Conservation (phyloP, 1,140 invertebrate genomes). For the Aphaenogaster floridana region DNA sequence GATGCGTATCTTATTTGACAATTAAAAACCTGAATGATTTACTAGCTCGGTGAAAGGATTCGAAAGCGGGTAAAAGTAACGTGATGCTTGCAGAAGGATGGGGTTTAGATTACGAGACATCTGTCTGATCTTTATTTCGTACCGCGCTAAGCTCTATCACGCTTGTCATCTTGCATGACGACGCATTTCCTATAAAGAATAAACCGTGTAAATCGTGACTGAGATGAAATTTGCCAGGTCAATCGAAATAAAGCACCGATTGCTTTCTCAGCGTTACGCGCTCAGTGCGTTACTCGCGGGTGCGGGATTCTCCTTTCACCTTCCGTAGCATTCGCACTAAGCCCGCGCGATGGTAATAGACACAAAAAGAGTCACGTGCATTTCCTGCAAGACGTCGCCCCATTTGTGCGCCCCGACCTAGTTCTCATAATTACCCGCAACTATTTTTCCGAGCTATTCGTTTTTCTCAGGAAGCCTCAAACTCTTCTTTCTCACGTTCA, state of each 20-base stretch:
- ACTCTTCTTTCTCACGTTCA: constrained; percentile 42
- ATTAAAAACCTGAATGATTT: constrained; percentile 53
- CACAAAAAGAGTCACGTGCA: constrained; percentile 25
- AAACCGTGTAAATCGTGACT: constrained; percentile 29
- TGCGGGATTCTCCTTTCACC: constrained; percentile 82
- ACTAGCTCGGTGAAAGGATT: constrained; percentile 62
- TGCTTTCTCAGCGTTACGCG: constrained; percentile 74
- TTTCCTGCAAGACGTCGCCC: constrained; percentile 33
- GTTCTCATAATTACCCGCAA: constrained; percentile 55
- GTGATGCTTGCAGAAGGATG: not conserved
- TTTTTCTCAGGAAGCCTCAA: constrained; percentile 16
- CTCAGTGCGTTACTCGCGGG: constrained; percentile 51
- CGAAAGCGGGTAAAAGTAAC: constrained; percentile 59
- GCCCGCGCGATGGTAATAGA: constrained; percentile 41
- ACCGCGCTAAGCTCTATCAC: not conserved
- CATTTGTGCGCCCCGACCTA: constrained; percentile 14
- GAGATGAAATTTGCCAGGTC: constrained; percentile 42
- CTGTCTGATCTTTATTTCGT: not conserved
- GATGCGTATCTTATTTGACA: constrained; percentile 34
- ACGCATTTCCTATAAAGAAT: not conserved
- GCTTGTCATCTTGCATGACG: not conserved
- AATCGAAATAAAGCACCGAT: constrained; percentile 74
- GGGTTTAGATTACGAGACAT: constrained; percentile 43
- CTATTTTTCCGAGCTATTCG: not conserved
- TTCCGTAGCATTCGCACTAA: constrained; percentile 67